Base-by-base conservation (phyloP, 2,888 invertebrate genomes). In the Ceramica pisi region DNA sequence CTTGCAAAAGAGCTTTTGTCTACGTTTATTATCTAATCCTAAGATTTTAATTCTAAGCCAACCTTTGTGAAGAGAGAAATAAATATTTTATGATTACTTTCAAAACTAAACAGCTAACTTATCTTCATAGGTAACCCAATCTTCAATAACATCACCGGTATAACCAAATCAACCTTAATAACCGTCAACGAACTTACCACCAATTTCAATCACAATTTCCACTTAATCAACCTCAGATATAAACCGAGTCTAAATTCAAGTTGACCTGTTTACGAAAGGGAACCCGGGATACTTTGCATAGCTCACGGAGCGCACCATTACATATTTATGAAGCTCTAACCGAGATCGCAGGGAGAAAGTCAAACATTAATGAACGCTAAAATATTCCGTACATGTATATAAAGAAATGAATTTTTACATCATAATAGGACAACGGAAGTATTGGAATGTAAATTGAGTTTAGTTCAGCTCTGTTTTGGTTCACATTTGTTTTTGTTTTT, bases 241-340 rank as follows among this genome's bases (percentile, higher is more conserved):
- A 91, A 77, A 88, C 88, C 88, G 89, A 90, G 86, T 88, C 89
- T 87, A 91, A 93, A 93, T 91, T 90, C 88, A 88, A 90, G 90
- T 91, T 92, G 94, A 94, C 94, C 93, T 90, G 92, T 92, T 93
- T 93, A 88, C 87, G 84, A 90, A 88, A 87, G 87, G 88, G 87
- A 89, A 87, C 87, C 86, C 88, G 86, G 78, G 64, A 85, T 91
- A 90, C 92, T 94, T 94, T 91, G 92, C 92, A 92, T 93, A 90
- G 89, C 88, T 90, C 89, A 87, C 91, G 88, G 91, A 91, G 89
- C 89, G 86, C 82, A 86, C 89, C 89, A 92, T 94, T 95, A 95
- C 94, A 95, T 95, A 95, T 95, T 95, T 95, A 95, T 95, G 95
- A 95, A 93, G 88, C 92, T 92, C 90, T 92, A 91, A 88, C 90